Evolutionary conservation across 2,888 invertebrate species (phyloP).

Genomic region (Polymixis flavicincta): DNA sequence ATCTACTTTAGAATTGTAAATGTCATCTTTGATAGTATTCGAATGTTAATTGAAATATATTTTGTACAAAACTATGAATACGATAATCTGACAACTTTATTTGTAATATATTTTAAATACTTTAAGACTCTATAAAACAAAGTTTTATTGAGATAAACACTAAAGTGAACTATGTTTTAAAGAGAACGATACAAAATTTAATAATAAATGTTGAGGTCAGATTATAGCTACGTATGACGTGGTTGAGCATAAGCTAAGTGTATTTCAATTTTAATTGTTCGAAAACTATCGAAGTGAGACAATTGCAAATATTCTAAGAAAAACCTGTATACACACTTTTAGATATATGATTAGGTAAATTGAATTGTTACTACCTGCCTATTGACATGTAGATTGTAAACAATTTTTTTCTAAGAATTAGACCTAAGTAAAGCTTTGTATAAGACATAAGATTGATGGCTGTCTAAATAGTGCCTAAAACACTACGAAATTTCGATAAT

Average conservation of each 20-base stretch:
- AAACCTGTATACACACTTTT: conserved; percentile 77
- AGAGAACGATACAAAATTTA: conserved; percentile 33
- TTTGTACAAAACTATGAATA: conserved; percentile 38
- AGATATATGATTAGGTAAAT: conserved; percentile 80
- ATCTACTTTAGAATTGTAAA: conserved; percentile 59
- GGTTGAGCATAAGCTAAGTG: conserved; percentile 34
- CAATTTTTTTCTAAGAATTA: conserved; percentile 82
- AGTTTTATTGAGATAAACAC: conserved; percentile 48
- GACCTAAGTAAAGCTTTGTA: conserved; percentile 86
- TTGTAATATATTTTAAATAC: conserved; percentile 53
- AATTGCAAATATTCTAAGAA: conserved; percentile 57
- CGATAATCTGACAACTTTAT: conserved; percentile 45
- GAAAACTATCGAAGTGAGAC: conserved; percentile 41
- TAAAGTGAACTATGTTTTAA: conserved; percentile 53
- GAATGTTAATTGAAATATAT: conserved; percentile 40
- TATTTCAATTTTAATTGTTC: conserved; percentile 41
- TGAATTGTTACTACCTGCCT: conserved; percentile 89
- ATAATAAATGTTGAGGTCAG: conserved; percentile 44
- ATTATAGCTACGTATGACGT: conserved; percentile 28
- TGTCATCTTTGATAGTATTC: conserved; percentile 55
- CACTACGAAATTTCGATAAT: conserved; percentile 90
- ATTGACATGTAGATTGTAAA: conserved; percentile 89
- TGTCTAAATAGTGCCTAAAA: conserved; percentile 91
- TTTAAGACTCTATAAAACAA: conserved; percentile 50
- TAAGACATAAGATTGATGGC: conserved; percentile 90